Percentiles rank a stretch among this genome's conserved stretches.
phyloP scores from a whole-genome alignment of 2,113 vertebrate genomes.

The Mormoops blainvillei region DNA sequence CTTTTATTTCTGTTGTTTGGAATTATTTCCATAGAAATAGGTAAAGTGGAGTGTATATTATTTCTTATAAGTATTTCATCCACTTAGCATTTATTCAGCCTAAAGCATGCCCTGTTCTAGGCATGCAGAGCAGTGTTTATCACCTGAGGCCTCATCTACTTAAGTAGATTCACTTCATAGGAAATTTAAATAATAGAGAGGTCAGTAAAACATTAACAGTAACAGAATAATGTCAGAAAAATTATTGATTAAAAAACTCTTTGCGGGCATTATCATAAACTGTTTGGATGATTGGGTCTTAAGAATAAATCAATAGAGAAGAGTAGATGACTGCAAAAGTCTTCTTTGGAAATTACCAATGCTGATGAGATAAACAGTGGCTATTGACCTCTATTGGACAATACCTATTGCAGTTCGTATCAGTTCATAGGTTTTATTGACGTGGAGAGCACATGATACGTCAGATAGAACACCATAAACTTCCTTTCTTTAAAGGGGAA shows the following conservation, averaged over 20 bases:
- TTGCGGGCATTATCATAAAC: neutral
- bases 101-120: neutral
- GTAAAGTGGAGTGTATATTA: neutral
- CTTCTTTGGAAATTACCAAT: neutral
- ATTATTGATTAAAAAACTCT: neutral
- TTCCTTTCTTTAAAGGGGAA: neutral
- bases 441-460: neutral
- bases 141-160: neutral
- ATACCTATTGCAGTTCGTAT: neutral
- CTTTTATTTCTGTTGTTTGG: constrained; percentile 57
- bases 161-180: neutral
- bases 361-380: neutral
- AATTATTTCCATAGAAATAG: constrained; percentile 40
- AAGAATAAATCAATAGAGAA: neutral
- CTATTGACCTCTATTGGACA: neutral
- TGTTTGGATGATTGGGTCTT: neutral
- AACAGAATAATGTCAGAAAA: neutral
- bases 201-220: neutral
- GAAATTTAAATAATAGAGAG: neutral
- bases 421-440: neutral
- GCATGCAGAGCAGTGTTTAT: too few relatives aligned
- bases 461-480: neutral
- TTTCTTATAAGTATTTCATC: neutral
- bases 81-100: neutral
- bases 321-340: neutral